Base-by-base conservation (phyloP, 2,888 invertebrate species). In the Sarcophaga rosellei region DNA sequence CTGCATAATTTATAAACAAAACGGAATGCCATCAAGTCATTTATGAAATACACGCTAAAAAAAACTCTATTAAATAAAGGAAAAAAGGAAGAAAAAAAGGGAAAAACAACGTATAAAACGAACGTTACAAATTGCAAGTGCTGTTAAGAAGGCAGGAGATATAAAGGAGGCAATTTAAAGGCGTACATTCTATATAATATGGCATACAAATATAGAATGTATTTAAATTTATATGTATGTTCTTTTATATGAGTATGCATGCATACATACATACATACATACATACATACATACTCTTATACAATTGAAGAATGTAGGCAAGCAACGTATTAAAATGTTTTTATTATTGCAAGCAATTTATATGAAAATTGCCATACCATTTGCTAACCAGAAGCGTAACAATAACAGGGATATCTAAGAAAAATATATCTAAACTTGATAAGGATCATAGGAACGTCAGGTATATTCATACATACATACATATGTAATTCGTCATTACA, bases 1-100 rank as follows among this genome's bases (percentile, higher is more conserved):
- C 61, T 81, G 78, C 78, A 85, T 78, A 85, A 81, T 81, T 81
- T 79, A 79, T 81, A 76, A 82, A 82, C 76, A 82, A 82, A 73
- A 82, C 8, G 45, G 79, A 85, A 79, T 85, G 53, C 70, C 47
- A 62, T 76, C 61, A 75, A 82, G 68, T 68, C 74, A 70, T 69
- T 74, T 62, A 81, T 21, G 57, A 74, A 66, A 61, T 53, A 69
- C 47, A 65, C 35, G 21, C 8, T 25, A 47, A 17, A 65, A 12
- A 65, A 63, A 63, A 25, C 35, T 35, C 10, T 35, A 35, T 35
- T 20, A 61, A 47, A 72, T 35, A 59, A 23, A 21, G 15, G 57
- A 5, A 81, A 81, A 21, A 53, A 20, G 2, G 2, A 10, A 8
- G 8, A 35, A 35, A 35, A 0, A 1, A 8, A 6, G 8, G 1